Percentiles rank a stretch among this genome's conserved stretches.
phyloP scores from a whole-genome alignment of 2,113 vertebrate species.

The Oncorhynchus tshawytscha region DNA sequence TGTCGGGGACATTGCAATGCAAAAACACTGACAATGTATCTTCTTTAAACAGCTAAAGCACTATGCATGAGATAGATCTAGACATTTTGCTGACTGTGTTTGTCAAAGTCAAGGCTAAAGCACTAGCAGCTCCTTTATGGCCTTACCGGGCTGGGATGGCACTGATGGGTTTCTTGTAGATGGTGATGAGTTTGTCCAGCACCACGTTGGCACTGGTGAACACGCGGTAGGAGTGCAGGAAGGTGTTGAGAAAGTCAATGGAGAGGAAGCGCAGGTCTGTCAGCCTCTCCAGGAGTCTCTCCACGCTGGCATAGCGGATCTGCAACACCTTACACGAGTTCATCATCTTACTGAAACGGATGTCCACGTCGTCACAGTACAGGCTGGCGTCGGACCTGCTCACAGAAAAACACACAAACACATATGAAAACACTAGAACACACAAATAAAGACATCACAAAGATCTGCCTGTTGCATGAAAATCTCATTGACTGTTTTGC shows the following conservation, averaged over 20 bases:
- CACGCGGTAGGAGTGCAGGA: conserved; percentile 95
- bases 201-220: conserved; percentile 90
- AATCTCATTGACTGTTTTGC: background rate
- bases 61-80: too few relatives aligned
- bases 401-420: background rate
- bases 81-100: too few relatives aligned
- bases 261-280: conserved; percentile 95
- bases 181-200: conserved; percentile 95
- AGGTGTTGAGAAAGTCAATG: conserved; percentile 98
- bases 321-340: conserved; percentile 99
- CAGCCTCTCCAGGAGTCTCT: conserved; percentile 88
- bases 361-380: conserved; percentile 97
- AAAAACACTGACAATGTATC: background rate
- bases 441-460: background rate
- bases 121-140: too few relatives aligned
- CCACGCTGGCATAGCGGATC: conserved; percentile 97
- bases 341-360: conserved; percentile 99
- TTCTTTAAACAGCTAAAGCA: too few relatives aligned
- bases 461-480: background rate
- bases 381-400: conserved; percentile 92
- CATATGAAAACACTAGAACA: background rate
- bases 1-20: background rate
- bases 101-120: too few relatives aligned
- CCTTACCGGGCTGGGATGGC: conserved; percentile 92
- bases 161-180: conserved; percentile 96